These are phyloP conservation scores for Python bivittatus DNA, from an alignment of 2,113 vertebrate genomes.

Conservation along the genomic window DNA sequence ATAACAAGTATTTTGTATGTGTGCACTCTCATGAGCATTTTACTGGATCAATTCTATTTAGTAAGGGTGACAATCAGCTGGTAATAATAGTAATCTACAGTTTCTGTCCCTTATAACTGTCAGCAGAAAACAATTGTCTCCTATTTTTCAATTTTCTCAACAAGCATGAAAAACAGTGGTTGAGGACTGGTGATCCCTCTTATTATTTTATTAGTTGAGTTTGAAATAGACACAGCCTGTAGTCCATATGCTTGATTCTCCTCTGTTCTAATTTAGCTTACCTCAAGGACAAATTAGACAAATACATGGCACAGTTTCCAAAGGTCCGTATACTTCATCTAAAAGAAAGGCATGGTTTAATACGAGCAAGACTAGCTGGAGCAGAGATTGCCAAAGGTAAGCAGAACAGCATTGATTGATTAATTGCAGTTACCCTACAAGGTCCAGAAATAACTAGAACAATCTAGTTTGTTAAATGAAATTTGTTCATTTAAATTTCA, in stretches of 20 bases:
- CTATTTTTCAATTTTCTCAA: background rate
- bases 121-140: background rate
- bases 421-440: background rate
- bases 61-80: background rate
- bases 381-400: conserved; percentile 86
- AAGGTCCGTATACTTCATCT: conserved; percentile 91
- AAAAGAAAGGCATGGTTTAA: conserved; percentile 89
- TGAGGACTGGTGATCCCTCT: background rate
- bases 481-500: background rate
- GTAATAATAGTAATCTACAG: background rate
- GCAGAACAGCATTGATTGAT: background rate
- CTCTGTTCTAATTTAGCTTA: conserved; percentile 74
- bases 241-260: background rate
- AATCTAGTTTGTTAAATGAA: background rate
- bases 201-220: background rate
- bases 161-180: background rate
- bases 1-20: background rate
- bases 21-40: background rate
- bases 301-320: conserved; percentile 86
- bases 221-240: fast-evolving
- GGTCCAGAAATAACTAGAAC: background rate
- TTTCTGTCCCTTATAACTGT: background rate
- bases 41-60: background rate
- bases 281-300: conserved; percentile 85
- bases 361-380: conserved; percentile 89